Percentiles rank a stretch among this genome's conserved stretches.
Conservation (phyloP, 2,113 vertebrate species). For the Nipponia nippon region DNA sequence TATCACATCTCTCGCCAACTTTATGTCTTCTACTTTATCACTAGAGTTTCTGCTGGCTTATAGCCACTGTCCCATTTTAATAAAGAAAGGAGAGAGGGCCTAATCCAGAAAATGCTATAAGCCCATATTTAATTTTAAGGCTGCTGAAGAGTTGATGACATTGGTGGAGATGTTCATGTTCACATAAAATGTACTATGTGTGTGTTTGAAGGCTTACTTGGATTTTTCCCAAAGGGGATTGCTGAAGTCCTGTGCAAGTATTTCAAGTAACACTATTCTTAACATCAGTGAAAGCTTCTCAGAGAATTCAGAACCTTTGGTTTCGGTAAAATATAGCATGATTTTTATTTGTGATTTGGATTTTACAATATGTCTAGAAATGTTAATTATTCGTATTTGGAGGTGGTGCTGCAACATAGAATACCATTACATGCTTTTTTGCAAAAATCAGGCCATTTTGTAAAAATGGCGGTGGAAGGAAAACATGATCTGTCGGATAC, state of each 20-base stretch:
- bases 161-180: background rate
- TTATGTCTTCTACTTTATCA: slow-evolving; percentile 64
- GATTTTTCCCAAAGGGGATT: background rate
- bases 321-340: background rate
- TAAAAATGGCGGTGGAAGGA: background rate
- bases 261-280: background rate
- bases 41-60: slow-evolving; percentile 48
- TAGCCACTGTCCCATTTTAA: slow-evolving; percentile 52
- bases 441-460: background rate
- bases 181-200: background rate
- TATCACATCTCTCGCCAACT: slow-evolving; percentile 56
- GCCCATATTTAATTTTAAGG: slow-evolving; percentile 32
- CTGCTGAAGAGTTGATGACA: slow-evolving; percentile 9
- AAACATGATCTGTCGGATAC: background rate
- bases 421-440: fast-evolving
- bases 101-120: slow-evolving; percentile 11
- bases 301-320: background rate
- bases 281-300: background rate
- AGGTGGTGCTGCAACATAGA: background rate
- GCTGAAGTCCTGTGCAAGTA: background rate
- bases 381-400: background rate
- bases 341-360: background rate
- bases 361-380: background rate
- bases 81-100: slow-evolving; percentile 32
- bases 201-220: background rate